Base-by-base conservation (phyloP, 1,140 invertebrate species). In the Vanessa atalanta region DNA sequence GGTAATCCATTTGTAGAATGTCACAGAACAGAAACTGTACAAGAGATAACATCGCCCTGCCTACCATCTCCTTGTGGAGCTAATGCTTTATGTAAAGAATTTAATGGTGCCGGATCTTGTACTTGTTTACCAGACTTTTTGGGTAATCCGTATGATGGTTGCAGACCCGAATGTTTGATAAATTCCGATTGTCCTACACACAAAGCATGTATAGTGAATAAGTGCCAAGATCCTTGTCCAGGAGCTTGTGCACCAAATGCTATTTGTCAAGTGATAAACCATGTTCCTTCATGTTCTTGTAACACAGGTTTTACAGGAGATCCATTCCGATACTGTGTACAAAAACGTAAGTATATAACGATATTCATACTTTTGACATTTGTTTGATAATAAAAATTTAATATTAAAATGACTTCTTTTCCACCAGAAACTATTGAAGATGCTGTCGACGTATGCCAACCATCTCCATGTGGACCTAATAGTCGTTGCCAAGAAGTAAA, bases 51-150 rank as follows among this genome's bases (percentile, higher is more conserved):
- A 31, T 89, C 94, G 73, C 95, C 96, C 69, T 97, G 96, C 82
- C 93, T 94, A 79, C 96, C 96, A 55, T 96, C 95, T 48, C 96
- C 96, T 55, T 97, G 96, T 86, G 97, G 96, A 55, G 94, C 95
- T 3, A 97, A 97, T 91, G 96, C 97, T 55, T 75, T 96, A 81
- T 96, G 95, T 88, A 95, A 95, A 92, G 97, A 97, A 90, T 95
- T 95, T 71, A 96, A 96, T 80, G 96, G 95, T 26, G 96, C 95
- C 15, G 96, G 95, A 81, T 95, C 95, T 66, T 97, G 95, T 83
- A 94, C 94, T 69, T 97, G 96, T 84, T 83, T 96, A 75, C 93
- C 95, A n/a, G 95, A 96, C 82, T 96, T 95, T 82, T 94, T 94
- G 73, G 96, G 96, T 55, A 95, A 97, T 91, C 96, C 96, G 31